Evolutionary conservation across 2,888 invertebrate genomes (phyloP), one percentile per base, ranked within the genome.

Genomic region (Thecocarcelia acutangulata): DNA sequence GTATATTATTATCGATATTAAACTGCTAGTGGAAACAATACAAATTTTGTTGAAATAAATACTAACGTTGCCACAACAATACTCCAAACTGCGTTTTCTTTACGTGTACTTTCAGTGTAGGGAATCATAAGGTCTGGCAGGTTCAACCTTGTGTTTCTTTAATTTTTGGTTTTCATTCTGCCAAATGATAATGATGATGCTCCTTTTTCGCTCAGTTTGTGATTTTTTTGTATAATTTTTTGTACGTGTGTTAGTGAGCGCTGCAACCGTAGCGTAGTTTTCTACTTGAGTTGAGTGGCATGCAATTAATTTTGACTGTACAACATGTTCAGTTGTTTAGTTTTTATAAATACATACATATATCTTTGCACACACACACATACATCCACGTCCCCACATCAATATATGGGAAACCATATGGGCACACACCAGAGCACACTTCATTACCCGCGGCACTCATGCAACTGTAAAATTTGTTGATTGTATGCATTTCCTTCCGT

Each of bases 301-400:
- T 75, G 66, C 68, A 75, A 75, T 75, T 75, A 75, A 59, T 59
- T 75, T 59, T 75, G 59, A 59, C 75, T 75, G 50, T 12, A 59
- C 56, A 74, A 48, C 28, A 48, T 64, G 64, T 66, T 56, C 9
- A 15, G 73, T 33, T 73, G 63, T 37, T 63, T 42, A 28, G 44
- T 61, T 17, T 50, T 1, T 17, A 15, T 12, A 19, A 17, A 13
- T 33, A 13, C 42, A 40, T 52, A 21, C 19, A 40, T 1, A 40
- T 6, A 8, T 1, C 5, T 19, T 4, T 13, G 0, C 5, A 33
- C 11, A 21, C 5, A 13, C 5, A 33, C 11, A 21, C 5, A n/a
- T 8, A 21, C 13, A 21, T 15, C 13, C 3, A 42, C n/a, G n/a
- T 4, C 2, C 40, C 1, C n/a, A 0, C 8, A 37, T 2, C 15